These are phyloP conservation scores for Sitta europaea DNA, from an alignment of 2,113 vertebrate genomes.

Conservation along the genomic window DNA sequence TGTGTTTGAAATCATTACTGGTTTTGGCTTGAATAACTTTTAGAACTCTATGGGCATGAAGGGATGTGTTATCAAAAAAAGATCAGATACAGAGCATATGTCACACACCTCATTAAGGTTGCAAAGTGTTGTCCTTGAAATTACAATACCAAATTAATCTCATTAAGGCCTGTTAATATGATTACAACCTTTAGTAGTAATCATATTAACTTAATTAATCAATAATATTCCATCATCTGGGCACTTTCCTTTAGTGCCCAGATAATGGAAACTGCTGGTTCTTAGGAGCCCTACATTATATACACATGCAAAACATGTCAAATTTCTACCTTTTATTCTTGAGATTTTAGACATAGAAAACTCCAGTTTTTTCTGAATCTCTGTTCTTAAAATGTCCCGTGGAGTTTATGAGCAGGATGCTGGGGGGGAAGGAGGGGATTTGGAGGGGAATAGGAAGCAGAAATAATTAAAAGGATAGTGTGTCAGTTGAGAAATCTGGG, in stretches of 20 bases:
- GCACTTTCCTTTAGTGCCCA: too few relatives aligned
- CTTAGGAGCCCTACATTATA: neutral
- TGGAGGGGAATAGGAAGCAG: neutral
- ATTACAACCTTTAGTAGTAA: neutral
- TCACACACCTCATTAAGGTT: neutral
- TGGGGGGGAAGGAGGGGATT: fast-evolving
- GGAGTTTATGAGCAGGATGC: neutral
- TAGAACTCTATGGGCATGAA: neutral
- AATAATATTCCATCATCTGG: too few relatives aligned
- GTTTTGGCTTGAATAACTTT: neutral
- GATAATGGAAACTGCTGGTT: neutral
- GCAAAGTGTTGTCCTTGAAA: neutral
- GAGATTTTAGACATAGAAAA: neutral
- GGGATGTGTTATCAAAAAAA: neutral
- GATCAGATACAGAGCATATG: neutral
- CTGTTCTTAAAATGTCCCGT: neutral
- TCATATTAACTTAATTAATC: too few relatives aligned
- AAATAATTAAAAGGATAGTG: neutral
- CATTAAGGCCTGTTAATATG: neutral
- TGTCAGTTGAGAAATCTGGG: neutral
- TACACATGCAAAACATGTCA: neutral
- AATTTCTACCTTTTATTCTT: neutral
- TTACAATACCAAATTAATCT: neutral
- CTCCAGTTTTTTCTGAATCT: neutral
- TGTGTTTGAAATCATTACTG: neutral